Base-by-base conservation (phyloP, 1,140 invertebrate species). In the Lanistes nyassanus region DNA sequence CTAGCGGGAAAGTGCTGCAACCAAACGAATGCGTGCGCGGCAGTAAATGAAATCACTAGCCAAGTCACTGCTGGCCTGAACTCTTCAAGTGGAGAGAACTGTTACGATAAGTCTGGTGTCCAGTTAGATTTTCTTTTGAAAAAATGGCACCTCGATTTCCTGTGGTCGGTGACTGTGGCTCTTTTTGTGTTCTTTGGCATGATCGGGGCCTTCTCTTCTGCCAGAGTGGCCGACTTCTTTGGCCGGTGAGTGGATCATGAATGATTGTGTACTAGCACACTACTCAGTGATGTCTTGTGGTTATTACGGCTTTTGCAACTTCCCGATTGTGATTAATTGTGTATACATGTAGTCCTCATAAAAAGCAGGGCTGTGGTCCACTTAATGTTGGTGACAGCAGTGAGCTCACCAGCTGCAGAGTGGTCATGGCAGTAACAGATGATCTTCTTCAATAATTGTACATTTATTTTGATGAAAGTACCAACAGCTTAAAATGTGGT, bases 121-220 rank as follows among this genome's bases (percentile, higher is more conserved):
- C 73, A 80, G 23, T 26, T 1, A 6, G 29, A 13, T 3, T 37
- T 75, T n/a, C 56, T 80, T 51, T 39, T 80, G 51, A 47, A 80
- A 13, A 55, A 69, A 56, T 76, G 74, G 74, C 73, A 75, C 60
- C 66, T 87, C 21, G 82, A 82, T 53, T 66, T 84, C 7, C 74
- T 86, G n/a, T 88, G 85, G 85, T 84, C 95, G 0, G 89, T 95
- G 21, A 93, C 94, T 0, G 95, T 97, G 0, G 91, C 95, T 4
- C 94, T 97, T 58, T 97, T 95, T 88, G 96, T 96, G 82, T 92
- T 96, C 16, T 96, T 96, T 21, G 96, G 96, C 11, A 97, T 98
- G 94, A 92, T 97, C 71, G 96, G 96, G 1, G 96, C 95, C 1
- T 90, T 94, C 7, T 79, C 94, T 11, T 94, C 95, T 0, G 95